A percentile compares a stretch with the other conserved stretches of the same genome.
Conservation (phyloP, 1,140 invertebrate genomes). For the Sinonovacula constricta region DNA sequence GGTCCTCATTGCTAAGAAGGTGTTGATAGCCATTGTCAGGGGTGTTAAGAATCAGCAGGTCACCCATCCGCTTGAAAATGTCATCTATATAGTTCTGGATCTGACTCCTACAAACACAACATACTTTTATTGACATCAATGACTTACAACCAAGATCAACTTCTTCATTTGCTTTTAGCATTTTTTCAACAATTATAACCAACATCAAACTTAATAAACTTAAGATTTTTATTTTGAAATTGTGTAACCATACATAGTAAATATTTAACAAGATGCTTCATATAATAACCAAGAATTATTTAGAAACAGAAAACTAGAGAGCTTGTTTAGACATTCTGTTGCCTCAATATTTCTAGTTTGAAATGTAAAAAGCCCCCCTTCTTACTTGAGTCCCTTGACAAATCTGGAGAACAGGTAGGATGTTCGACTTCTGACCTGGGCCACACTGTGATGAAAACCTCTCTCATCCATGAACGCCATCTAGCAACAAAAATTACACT, state of each 20-base stretch:
- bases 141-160: no score
- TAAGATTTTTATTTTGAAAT: no score
- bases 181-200: no score
- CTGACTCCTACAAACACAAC: constrained; percentile 75
- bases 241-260: no score
- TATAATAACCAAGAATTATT: no score
- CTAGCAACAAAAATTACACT: no score
- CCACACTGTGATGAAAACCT: constrained; percentile 79
- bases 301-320: no score
- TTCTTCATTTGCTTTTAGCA: no score
- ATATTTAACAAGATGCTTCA: no score
- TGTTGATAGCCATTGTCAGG: constrained; percentile 76
- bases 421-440: constrained; percentile 80
- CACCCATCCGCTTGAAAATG: constrained; percentile 80
- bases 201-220: no score
- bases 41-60: constrained; percentile 79
- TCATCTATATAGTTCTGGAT: constrained; percentile 80
- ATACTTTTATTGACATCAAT: background rate
- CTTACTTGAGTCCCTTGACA: constrained; percentile 80
- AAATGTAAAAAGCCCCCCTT: background rate
- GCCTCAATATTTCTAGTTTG: background rate
- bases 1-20: constrained; percentile 80
- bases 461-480: constrained; percentile 81
- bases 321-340: constrained; percentile 2
- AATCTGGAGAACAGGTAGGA: constrained; percentile 82